Conservation (phyloP, 2,113 vertebrate species). For the Brachyhypopomus occidentalis region DNA sequence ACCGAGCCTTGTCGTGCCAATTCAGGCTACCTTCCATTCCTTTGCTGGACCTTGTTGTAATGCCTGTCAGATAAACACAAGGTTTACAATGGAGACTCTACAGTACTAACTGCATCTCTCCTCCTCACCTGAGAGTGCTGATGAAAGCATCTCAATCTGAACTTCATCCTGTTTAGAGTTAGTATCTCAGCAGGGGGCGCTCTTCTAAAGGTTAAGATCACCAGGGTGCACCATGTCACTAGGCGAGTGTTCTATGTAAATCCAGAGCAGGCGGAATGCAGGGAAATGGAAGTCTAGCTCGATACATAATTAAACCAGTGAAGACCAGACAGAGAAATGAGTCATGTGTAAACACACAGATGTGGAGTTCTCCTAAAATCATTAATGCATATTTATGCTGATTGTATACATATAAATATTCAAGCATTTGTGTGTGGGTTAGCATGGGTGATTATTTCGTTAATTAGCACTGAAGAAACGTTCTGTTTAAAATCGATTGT, state of each 20-base stretch:
- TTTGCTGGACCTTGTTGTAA: neutral
- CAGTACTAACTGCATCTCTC: neutral
- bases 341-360: constrained; percentile 19
- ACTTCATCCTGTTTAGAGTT: too few species aligned
- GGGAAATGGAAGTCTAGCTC: neutral
- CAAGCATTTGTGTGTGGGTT: constrained; percentile 13
- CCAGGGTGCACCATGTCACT: too few species aligned
- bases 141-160: neutral
- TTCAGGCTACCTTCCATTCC: neutral
- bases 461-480: neutral
- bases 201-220: too few species aligned
- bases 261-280: too few species aligned
- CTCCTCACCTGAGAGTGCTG: neutral
- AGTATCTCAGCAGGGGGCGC: too few species aligned
- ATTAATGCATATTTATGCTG: constrained; percentile 32
- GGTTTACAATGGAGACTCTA: neutral
- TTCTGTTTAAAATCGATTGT: neutral
- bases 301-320: constrained; percentile 6
- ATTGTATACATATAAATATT: constrained; percentile 9
- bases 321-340: neutral
- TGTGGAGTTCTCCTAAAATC: neutral
- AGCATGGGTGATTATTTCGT: constrained; percentile 12
- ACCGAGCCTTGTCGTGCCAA: neutral
- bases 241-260: too few species aligned
- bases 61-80: neutral